A percentile compares a stretch with the other conserved stretches of the same genome.
These are phyloP conservation scores for Nymphalis polychloros DNA, from an alignment of 2,888 invertebrate species.

Conservation along the genomic window DNA sequence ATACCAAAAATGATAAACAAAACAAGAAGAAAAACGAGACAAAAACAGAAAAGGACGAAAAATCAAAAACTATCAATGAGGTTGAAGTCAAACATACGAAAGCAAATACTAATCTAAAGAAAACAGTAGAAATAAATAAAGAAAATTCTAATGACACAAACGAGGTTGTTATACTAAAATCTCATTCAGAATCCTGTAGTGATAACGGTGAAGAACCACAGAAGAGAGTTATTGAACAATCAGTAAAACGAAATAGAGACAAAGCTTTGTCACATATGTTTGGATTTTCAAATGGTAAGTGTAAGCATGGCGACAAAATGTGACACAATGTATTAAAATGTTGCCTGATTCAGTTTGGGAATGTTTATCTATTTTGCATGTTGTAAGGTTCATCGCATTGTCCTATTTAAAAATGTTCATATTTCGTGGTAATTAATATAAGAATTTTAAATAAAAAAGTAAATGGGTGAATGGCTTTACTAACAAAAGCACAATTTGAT, in stretches of 20 bases:
- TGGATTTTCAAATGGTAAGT: conserved; percentile 74
- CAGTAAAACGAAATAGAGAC: conserved; percentile 48
- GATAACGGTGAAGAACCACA: conserved; percentile 28
- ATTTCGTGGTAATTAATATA: too few species aligned
- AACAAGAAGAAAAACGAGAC: conserved; percentile 5
- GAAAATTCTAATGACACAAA: conserved; percentile 22
- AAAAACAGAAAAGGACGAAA: conserved; percentile 12
- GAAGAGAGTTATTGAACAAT: conserved; percentile 20
- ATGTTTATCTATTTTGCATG: too few species aligned
- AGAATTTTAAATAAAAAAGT: too few species aligned
- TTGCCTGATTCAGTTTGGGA: too few species aligned
- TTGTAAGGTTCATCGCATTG: too few species aligned
- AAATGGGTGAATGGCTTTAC: too few species aligned
- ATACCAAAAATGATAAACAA: conserved; percentile 1
- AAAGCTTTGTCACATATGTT: conserved; percentile 62
- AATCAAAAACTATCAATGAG: background rate
- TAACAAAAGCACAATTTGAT: too few species aligned
- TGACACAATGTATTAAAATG: background rate
- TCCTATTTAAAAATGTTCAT: too few species aligned
- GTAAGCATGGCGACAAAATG: background rate
- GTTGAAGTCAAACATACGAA: too few species aligned
- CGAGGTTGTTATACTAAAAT: conserved; percentile 51
- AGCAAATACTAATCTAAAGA: background rate
- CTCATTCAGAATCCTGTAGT: conserved; percentile 55
- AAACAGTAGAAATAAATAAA: background rate